Evolutionary conservation across 2,113 vertebrate species (phyloP), one percentile per base, ranked within the genome.

Genomic region (Syngnathus typhle): DNA sequence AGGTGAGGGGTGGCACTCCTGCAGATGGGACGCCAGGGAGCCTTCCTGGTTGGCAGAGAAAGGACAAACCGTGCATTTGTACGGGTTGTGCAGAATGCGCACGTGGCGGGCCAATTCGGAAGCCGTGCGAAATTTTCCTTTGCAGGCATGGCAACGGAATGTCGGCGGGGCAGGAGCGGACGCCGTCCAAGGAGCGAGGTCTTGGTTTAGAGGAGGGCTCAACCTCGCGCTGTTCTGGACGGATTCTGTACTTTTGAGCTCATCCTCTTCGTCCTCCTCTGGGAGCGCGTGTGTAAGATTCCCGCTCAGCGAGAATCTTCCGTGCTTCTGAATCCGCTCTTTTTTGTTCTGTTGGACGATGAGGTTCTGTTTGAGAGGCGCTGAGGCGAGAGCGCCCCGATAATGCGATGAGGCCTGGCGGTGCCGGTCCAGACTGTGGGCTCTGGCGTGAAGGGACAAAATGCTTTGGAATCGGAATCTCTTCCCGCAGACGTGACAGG

Each of bases 391-490:
- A 60, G 80, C 71, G 3, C 79, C 73, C 38, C 78, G 81, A 70
- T 89, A 88, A 4, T 85, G 11, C 68, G 89, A 60, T 55, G 90
- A 79, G 77, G 91, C 71, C 70, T 91, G 27, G 18, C 93, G 91
- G 5, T 91, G 88, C 58, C 89, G 68, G 73, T 92, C 91, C 74
- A 92, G 77, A 75, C 91, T 92, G 78, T 96, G 95, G 44, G 94
- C 94, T 68, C 95, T 89, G 32, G 94, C 92, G 59, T 96, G 95
- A 68, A 96, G 88, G n/a, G 95, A 94, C 79, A 96, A 82, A 80
- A 96, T 95, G 72, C 94, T 96, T 87, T 95, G 95, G 88, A 96
- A 96, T 69, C 95, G 84, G 81, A 96, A 96, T 72, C 94, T 91
- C 85, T 96, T 96, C 49, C 95, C 94, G 12, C 95, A 96, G 6